phyloP scores from a whole-genome alignment of 2,797 vertebrate species.

The Ctenosaura bakeri region DNA sequence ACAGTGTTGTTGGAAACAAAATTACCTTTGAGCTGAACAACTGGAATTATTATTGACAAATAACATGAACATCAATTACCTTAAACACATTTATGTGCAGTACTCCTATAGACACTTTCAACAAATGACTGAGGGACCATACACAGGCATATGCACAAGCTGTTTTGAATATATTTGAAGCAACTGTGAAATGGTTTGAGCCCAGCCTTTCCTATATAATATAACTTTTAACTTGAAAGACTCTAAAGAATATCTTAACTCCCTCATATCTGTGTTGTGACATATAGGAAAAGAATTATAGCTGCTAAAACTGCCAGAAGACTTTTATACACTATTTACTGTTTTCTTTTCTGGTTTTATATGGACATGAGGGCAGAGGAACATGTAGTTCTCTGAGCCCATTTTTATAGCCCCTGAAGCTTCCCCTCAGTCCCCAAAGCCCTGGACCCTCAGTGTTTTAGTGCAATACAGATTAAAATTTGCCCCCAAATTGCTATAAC shows the following conservation, averaged over 20 bases:
- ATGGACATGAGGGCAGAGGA: too few species aligned
- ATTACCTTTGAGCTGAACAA: constrained; percentile 56
- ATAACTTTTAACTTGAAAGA: background rate
- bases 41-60: constrained; percentile 62
- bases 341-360: too few species aligned
- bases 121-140: constrained; percentile 63
- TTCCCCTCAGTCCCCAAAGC: too few species aligned
- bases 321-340: background rate
- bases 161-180: constrained; percentile 64
- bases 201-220: constrained; percentile 41
- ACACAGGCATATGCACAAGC: constrained; percentile 32
- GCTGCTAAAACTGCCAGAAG: constrained; percentile 9
- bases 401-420: too few species aligned
- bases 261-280: background rate
- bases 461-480: too few species aligned
- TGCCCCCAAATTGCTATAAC: too few species aligned
- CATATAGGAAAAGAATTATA: background rate
- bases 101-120: constrained; percentile 54
- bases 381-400: too few species aligned
- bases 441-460: too few species aligned
- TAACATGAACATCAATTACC: constrained; percentile 57
- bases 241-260: background rate
- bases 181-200: constrained; percentile 46
- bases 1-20: constrained; percentile 59
- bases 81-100: constrained; percentile 54